Conservation (phyloP, 2,888 invertebrate genomes). For the Polyploca ridens region DNA sequence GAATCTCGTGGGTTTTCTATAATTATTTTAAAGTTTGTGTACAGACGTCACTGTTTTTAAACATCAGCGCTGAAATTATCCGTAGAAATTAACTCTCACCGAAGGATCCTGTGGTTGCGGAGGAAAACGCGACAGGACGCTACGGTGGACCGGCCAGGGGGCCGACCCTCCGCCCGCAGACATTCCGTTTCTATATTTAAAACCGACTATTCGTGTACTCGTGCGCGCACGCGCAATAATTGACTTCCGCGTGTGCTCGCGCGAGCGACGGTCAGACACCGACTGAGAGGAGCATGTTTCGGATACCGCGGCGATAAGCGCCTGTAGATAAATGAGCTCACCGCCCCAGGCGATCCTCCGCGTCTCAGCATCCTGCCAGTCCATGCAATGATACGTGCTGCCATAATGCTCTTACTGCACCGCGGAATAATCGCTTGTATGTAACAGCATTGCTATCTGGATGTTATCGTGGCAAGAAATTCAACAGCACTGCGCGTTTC, state of each 20-base stretch:
- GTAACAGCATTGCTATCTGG: slow-evolving; percentile 43
- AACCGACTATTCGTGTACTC: slow-evolving; percentile 81
- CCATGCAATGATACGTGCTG: slow-evolving; percentile 72
- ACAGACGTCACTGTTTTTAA: slow-evolving; percentile 65
- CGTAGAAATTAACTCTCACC: slow-evolving; percentile 71
- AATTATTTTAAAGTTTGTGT: slow-evolving; percentile 75
- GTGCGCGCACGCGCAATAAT: slow-evolving; percentile 79
- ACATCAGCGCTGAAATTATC: slow-evolving; percentile 58
- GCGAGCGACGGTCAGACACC: slow-evolving; percentile 78
- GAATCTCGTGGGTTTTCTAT: slow-evolving; percentile 68
- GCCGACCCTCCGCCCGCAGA: slow-evolving; percentile 85
- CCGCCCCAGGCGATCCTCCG: slow-evolving; percentile 80
- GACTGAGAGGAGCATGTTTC: slow-evolving; percentile 74
- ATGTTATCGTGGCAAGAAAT: slow-evolving; percentile 72
- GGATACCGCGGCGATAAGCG: slow-evolving; percentile 72
- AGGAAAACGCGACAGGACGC: slow-evolving; percentile 78
- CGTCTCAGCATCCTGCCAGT: slow-evolving; percentile 75
- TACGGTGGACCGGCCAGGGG: slow-evolving; percentile 90
- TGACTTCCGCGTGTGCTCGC: slow-evolving; percentile 82
- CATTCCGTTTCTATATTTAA: slow-evolving; percentile 81
- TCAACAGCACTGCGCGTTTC: slow-evolving; percentile 69
- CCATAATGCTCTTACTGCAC: slow-evolving; percentile 51
- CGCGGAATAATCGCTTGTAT: slow-evolving; percentile 35
- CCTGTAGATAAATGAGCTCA: slow-evolving; percentile 77
- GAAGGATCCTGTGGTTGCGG: slow-evolving; percentile 71